Evolutionary conservation across 2,888 invertebrate species (phyloP), one percentile per base, ranked within the genome.

Genomic region (Phytoseiulus persimilis): DNA sequence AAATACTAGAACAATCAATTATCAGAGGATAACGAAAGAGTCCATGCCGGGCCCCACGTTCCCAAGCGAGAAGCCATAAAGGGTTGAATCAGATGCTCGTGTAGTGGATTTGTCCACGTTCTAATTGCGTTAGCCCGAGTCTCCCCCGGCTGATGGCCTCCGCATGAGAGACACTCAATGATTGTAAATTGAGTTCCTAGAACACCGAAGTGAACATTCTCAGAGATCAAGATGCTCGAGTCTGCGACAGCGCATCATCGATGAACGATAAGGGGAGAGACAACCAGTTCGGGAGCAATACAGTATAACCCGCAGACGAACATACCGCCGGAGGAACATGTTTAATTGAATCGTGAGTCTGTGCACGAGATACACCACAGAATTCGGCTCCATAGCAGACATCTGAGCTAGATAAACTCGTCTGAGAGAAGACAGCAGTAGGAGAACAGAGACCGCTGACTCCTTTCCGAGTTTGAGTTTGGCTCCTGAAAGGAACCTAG

Each of bases 151-250:
- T 28, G 65, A 23, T 65, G 65, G 65, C 65, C 65, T 65, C 65
- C 5, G 18, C 18, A 65, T 65, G 28, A 65, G 65, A 65, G 65
- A 65, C 65, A 65, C 65, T 65, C 65, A 65, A 65, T 65, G 65
- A 65, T 65, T 65, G 65, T 65, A 65, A 65, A 65, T 65, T 65
- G 65, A 65, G 65, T 65, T 65, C 65, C 65, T 65, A 65, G 65
- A 65, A 65, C 65, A 65, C 65, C 28, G 65, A 18, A 65, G 65
- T 65, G 65, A 18, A 65, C 65, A 18, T 65, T 65, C 65, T 65
- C 65, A 65, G 65, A 65, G 65, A 65, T 65, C 65, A 28, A 28
- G 65, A 23, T 28, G 65, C 65, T 65, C 65, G 65, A 23, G 23
- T 3, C 65, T 65, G 39, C 39, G 65, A 18, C 65, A 18, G 65